phyloP scores from a whole-genome alignment of 2,797 vertebrate species.

The Acridotheres tristis region DNA sequence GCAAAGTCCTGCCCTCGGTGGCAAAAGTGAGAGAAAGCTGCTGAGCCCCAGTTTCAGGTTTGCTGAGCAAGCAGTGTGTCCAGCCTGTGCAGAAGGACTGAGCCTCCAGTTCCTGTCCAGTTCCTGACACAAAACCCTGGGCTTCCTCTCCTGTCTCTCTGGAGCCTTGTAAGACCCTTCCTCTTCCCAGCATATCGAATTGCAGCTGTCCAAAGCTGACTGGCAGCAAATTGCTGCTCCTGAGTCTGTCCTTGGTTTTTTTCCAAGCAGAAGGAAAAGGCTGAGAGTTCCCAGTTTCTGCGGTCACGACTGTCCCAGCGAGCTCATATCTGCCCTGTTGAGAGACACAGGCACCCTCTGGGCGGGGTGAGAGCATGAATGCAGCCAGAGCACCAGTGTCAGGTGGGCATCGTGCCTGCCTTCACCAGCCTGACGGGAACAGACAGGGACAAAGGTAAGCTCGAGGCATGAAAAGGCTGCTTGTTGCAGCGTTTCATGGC shows the following conservation, averaged over 20 bases:
- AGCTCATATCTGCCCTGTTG: slow-evolving; percentile 46
- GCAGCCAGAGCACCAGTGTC: not conserved
- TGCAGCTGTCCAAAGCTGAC: not conserved
- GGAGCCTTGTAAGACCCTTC: not conserved
- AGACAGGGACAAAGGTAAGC: slow-evolving; percentile 63
- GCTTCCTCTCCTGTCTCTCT: not conserved
- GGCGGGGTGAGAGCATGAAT: not conserved
- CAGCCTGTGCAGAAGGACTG: not conserved
- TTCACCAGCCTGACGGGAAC: slow-evolving; percentile 18
- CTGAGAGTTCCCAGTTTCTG: not conserved
- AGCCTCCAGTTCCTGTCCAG: not conserved
- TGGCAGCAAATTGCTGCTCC: not conserved
- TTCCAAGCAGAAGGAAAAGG: not conserved
- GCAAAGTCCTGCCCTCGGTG: not conserved
- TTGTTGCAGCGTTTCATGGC: slow-evolving; percentile 66
- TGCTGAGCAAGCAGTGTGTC: not conserved
- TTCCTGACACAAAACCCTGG: not conserved
- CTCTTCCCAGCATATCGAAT: not conserved
- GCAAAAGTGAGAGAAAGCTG: not conserved
- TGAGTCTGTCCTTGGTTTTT: not conserved
- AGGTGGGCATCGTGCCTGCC: not conserved
- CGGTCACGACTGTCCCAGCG: not conserved
- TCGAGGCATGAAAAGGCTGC: slow-evolving; percentile 61
- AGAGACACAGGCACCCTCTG: not conserved
- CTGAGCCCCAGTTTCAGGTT: not conserved